Evolutionary conservation across 2,113 vertebrate genomes (phyloP).

Genomic region (rat (Rattus norvegicus)): DNA sequence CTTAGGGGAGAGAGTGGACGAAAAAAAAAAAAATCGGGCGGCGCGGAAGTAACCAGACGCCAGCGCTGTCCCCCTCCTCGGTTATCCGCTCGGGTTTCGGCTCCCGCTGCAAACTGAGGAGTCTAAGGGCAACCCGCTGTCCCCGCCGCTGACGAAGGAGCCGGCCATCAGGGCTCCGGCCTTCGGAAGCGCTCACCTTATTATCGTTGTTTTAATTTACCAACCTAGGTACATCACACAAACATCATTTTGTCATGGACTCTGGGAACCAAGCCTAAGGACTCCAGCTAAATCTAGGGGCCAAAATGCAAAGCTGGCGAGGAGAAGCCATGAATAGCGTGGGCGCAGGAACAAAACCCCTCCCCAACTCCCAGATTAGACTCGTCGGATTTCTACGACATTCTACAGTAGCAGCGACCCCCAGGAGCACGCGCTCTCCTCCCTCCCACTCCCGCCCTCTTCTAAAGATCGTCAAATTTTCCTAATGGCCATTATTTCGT

Average conservation of each 20-base stretch:
- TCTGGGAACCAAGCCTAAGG: constrained; percentile 54
- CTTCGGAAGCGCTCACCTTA: not conserved
- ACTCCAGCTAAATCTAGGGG: constrained; percentile 36
- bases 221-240: not conserved
- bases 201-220: not conserved
- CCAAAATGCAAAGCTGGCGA: constrained; percentile 38
- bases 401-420: constrained; percentile 5
- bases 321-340: constrained; percentile 29
- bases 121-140: not conserved
- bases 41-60: not conserved
- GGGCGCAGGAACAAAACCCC: constrained; percentile 43
- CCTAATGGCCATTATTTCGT: not conserved
- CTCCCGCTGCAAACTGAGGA: constrained; percentile 56
- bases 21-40: not conserved
- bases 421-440: not conserved
- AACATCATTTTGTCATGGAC: constrained; percentile 55
- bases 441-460: not conserved
- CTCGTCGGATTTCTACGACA: constrained; percentile 35
- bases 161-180: not conserved
- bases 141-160: not conserved
- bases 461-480: not conserved
- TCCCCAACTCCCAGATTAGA: constrained; percentile 6
- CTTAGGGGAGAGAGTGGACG: not conserved
- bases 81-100: constrained; percentile 49
- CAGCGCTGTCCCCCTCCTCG: constrained; percentile 72